phyloP scores from a whole-genome alignment of 92 coral and sea anemone genomes.

The Palythoa grandiflora region DNA sequence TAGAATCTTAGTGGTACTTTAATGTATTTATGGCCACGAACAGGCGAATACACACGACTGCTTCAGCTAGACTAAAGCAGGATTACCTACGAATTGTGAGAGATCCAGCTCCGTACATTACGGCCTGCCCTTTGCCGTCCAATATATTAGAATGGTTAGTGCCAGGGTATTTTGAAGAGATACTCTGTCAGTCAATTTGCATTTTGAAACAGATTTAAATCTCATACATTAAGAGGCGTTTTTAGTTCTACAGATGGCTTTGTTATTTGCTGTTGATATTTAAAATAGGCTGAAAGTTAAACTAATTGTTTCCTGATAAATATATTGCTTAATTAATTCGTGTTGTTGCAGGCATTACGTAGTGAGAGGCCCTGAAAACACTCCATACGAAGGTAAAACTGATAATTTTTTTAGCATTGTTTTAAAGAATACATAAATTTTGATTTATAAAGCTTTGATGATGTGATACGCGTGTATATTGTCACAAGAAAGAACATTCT shows the following conservation, averaged over 20 bases:
- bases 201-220: neutral
- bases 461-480: neutral
- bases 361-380: constrained; percentile 97
- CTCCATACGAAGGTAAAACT: constrained; percentile 88
- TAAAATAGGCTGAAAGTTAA: neutral
- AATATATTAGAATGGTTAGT: constrained; percentile 95
- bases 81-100: constrained; percentile 91
- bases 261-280: neutral
- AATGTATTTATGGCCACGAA: constrained; percentile 81
- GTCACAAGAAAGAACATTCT: neutral
- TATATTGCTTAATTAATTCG: neutral
- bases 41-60: constrained; percentile 93
- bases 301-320: neutral
- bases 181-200: neutral
- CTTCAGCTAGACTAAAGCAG: constrained; percentile 94
- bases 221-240: neutral
- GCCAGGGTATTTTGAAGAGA: neutral
- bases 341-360: constrained; percentile 89
- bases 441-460: neutral
- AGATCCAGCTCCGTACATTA: constrained; percentile 97
- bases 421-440: neutral
- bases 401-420: neutral
- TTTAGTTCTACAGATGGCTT: neutral
- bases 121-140: constrained; percentile 95
- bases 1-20: constrained; percentile 19